Evolutionary conservation across 2,888 invertebrate species (phyloP).

Genomic region (Penaeus monodon): DNA sequence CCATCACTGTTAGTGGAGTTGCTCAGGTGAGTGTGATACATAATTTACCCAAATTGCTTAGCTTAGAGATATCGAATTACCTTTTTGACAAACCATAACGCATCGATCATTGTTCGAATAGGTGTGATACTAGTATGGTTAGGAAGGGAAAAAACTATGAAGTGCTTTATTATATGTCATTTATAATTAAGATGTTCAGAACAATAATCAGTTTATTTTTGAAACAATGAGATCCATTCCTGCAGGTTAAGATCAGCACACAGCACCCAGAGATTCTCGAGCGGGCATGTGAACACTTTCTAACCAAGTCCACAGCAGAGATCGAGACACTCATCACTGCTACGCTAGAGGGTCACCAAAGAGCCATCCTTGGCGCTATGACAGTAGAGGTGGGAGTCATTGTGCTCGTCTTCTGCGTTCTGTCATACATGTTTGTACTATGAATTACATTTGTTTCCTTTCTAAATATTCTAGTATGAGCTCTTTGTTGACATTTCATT

Average conservation of each 20-base stretch:
- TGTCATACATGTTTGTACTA: not conserved
- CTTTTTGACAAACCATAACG: not conserved
- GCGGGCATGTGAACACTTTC: conserved; percentile 70
- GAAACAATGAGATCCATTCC: not conserved
- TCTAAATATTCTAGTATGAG: not conserved
- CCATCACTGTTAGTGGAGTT: conserved; percentile 50
- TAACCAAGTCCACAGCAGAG: conserved; percentile 70
- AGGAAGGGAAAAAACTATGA: no score
- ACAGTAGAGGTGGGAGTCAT: conserved; percentile 63
- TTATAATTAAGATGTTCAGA: no score
- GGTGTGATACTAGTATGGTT: no score
- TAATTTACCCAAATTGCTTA: not conserved
- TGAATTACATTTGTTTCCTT: not conserved
- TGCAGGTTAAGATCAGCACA: conserved; percentile 49
- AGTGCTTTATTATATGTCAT: no score
- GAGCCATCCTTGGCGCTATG: conserved; percentile 72
- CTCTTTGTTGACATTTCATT: not conserved
- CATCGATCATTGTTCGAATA: not conserved
- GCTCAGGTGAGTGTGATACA: conserved; percentile 33
- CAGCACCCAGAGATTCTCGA: conserved; percentile 46
- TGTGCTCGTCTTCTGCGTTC: not conserved
- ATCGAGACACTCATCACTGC: conserved; percentile 70
- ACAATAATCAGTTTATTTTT: no score
- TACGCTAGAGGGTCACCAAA: conserved; percentile 71
- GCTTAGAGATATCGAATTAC: not conserved